Evolutionary conservation across 2,113 vertebrate genomes (phyloP), one percentile per base, ranked within the genome.

Genomic region (Alosa alosa): DNA sequence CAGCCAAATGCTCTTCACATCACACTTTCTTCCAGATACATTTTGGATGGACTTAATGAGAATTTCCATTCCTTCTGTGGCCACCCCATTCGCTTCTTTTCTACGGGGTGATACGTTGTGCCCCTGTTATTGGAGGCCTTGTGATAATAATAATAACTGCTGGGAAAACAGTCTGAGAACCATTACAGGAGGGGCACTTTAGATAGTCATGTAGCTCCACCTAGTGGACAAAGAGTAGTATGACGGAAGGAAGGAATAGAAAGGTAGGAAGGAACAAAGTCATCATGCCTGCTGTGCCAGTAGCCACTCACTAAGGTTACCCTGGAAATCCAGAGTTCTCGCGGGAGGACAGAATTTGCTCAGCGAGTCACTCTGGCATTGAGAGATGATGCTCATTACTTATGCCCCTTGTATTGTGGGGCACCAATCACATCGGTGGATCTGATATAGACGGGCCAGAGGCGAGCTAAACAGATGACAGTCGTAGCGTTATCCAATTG

Each of bases 171-270:
- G 50, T 49, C 22, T 18, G 20, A 41, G 49, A 55, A 55, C 17
- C n/a, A 87, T 81, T 68, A 68, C 44, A 25, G 50, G 31, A 78
- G 39, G 47, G 39, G 6, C 4, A 55, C 60, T 22, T 60, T 81
- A 52, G 46, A 84, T 47, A 82, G 84, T 85, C 44, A 68, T 89
- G 55, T 84, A 75, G 41, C 84, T 88, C 92, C 92, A 91, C 82
- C 94, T 92, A 85, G 87, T 89, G 93, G 92, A 87, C 13, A 44
- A 75, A 82, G 22, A 52, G 3, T 25, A 85, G 82, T 85, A 94
- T 50, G 83, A 84, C 91, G 31, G 31, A 31, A 31, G 31, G 31
- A 31, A 31, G 31, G 31, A 31, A 31, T 31, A 31, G 31, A 1
- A 31, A 31, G 31, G 31, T 31, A 91, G 22, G n/a, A 87, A 64